Base-by-base conservation (phyloP, 2,888 invertebrate species). In the Neocrepidodera transversa region DNA sequence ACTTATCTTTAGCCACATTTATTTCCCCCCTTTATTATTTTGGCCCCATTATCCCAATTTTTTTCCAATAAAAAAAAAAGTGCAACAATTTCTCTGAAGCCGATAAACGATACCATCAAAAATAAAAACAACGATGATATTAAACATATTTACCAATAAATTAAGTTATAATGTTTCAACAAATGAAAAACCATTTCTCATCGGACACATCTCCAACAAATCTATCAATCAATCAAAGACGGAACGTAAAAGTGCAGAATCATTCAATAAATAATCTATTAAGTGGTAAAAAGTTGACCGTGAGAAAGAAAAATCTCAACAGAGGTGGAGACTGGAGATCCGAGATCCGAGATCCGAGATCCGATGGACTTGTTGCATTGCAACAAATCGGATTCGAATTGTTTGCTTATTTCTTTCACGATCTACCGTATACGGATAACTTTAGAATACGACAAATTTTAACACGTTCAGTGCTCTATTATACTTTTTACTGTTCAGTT, bases 251-350 rank as follows among this genome's bases (percentile, higher is more conserved):
- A 62, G 35, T 47, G 50, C 58, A 47, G 28, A 48, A 55, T 58
- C 58, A 51, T 58, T 48, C 51, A 48, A 58, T 55, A 51, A 62
- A 62, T 42, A 56, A 62, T 62, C 53, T 58, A 62, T 55, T 55
- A 55, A 52, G 48, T 30, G 51, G 48, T 42, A 55, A 62, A 62
- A 62, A 58, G 18, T 48, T 50, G 52, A 49, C 62, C 62, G 59
- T 59, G 59, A 59, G 59, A 59, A 58, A 50, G 50, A 38, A 35
- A 8, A 40, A 13, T 35, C 11, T 35, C 35, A n/a, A n/a, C n/a
- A 35, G 11, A 35, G 13, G 11, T 13, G 8, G 49, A 35, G n/a
- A n/a, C n/a, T n/a, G n/a, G n/a, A n/a, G n/a, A n/a, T n/a, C n/a
- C n/a, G n/a, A n/a, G n/a, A n/a, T n/a, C n/a, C n/a, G n/a, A n/a